Evolutionary conservation across 53 echinoderm and acorn worm genomes (phyloP).

Genomic region (Stichopus horrens): DNA sequence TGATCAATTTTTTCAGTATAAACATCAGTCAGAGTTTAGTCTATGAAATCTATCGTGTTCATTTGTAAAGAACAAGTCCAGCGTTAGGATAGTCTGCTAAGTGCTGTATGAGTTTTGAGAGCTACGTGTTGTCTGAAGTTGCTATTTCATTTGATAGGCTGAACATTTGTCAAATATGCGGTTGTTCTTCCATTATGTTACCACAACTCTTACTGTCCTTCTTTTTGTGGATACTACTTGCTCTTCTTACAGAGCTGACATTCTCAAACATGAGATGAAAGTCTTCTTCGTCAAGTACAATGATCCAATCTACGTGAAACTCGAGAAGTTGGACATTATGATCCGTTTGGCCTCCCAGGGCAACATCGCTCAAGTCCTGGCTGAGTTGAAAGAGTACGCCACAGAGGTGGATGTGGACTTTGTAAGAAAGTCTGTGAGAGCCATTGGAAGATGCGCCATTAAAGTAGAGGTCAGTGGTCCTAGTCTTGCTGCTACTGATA

Average conservation of each 20-base stretch:
- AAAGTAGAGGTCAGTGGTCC: constrained; percentile 83
- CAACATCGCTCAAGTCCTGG: constrained; percentile 95
- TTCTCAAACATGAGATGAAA: constrained; percentile 97
- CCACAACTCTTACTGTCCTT: background rate
- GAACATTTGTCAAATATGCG: background rate
- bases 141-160: background rate
- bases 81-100: too few species aligned
- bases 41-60: too few species aligned
- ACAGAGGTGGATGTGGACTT: constrained; percentile 99
- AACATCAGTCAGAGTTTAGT: too few species aligned
- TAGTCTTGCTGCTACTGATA: background rate
- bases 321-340: constrained; percentile 99
- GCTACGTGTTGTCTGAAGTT: background rate
- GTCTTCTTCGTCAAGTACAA: constrained; percentile 99
- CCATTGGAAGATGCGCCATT: constrained; percentile 98
- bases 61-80: too few species aligned
- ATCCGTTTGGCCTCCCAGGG: constrained; percentile 93
- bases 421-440: constrained; percentile 97
- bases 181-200: background rate
- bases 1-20: too few species aligned
- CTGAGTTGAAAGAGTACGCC: constrained; percentile 99
- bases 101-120: too few species aligned
- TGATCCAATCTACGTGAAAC: constrained; percentile 97
- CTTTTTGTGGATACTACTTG: background rate
- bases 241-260: constrained; percentile 67